Conservation (phyloP, 2,797 vertebrate genomes). For the Manis pentadactyla region DNA sequence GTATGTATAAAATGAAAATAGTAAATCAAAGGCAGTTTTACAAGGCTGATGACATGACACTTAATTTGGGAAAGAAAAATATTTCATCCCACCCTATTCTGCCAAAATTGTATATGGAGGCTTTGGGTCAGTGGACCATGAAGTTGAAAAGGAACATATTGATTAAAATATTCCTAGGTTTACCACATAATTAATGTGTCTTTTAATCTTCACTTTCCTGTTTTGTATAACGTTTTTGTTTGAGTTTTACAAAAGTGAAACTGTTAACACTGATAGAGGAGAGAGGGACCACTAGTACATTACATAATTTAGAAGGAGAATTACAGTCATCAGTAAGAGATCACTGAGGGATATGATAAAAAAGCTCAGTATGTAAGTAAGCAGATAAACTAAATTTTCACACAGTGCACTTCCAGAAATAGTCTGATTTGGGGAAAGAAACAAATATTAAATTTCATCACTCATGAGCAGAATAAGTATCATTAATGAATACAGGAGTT, state of each 20-base stretch:
- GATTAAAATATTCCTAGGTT: conserved; percentile 36
- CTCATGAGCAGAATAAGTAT: not conserved
- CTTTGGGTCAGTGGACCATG: not conserved
- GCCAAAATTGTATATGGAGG: not conserved
- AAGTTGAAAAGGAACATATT: not conserved
- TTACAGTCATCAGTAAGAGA: not conserved
- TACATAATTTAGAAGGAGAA: conserved; percentile 1
- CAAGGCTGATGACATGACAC: not conserved
- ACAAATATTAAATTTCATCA: not conserved
- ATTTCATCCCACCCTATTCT: not conserved
- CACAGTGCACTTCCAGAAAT: conserved; percentile 41
- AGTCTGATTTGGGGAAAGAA: conserved; percentile 37
- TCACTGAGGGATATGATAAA: not conserved
- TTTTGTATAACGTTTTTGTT: conserved; percentile 45
- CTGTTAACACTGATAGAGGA: not conserved
- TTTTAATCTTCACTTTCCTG: conserved; percentile 33
- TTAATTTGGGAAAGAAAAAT: conserved; percentile 31
- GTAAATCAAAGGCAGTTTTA: not conserved
- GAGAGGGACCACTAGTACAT: not conserved
- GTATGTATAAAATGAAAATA: not conserved
- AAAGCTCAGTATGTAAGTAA: conserved; percentile 17
- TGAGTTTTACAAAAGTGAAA: conserved; percentile 60
- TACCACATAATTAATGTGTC: not conserved
- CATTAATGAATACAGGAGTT: not conserved
- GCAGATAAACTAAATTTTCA: conserved; percentile 34